Evolutionary conservation across 2,797 vertebrate species (phyloP).

Genomic region (Clarias platycephalus): DNA sequence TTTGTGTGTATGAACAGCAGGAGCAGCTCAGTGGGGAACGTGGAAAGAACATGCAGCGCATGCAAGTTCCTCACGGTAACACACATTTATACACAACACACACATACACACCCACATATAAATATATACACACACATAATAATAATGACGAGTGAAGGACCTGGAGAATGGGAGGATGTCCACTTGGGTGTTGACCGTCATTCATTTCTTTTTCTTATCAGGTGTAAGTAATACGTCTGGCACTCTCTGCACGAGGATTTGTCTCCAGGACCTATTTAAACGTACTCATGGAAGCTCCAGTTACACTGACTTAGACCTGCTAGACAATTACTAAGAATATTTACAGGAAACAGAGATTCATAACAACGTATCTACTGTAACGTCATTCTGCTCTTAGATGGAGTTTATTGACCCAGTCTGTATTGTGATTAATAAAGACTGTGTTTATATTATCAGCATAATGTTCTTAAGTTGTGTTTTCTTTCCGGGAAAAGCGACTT

Average conservation of each 20-base stretch:
- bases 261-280: not conserved
- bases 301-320: not conserved
- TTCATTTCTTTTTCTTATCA: slow-evolving; percentile 33
- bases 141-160: slow-evolving; percentile 12
- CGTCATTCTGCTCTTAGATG: not conserved
- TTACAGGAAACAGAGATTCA: not conserved
- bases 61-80: slow-evolving; percentile 46
- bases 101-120: not conserved
- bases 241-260: not conserved
- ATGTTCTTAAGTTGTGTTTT: not conserved
- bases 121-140: not conserved
- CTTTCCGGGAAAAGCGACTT: not conserved
- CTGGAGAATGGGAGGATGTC: slow-evolving; percentile 21
- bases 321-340: not conserved
- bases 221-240: not conserved
- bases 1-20: not conserved
- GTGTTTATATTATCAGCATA: not conserved
- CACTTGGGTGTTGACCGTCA: slow-evolving; percentile 58
- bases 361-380: not conserved
- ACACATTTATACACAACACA: slow-evolving; percentile 9
- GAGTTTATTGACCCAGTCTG: not conserved
- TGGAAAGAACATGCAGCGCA: slow-evolving; percentile 22
- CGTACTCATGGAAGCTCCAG: not conserved
- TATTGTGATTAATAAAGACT: not conserved
- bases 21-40: not conserved